Conservation (phyloP, 2,797 vertebrate genomes). For the Benthosema pterotum region DNA sequence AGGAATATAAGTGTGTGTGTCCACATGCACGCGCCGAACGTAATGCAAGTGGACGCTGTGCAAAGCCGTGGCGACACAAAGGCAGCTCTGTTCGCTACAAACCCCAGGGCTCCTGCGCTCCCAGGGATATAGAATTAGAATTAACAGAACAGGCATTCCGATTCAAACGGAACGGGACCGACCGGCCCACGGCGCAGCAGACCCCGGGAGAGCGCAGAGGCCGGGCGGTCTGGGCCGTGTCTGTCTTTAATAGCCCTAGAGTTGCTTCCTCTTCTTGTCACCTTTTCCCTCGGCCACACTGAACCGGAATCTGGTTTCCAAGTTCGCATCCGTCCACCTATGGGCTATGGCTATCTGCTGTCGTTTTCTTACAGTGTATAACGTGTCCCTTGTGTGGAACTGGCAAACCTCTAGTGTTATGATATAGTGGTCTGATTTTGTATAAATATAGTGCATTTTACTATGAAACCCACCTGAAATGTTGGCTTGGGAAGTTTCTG, state of each 20-base stretch:
- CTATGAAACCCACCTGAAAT: too few species aligned
- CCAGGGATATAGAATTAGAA: constrained; percentile 84
- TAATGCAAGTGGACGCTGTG: constrained; percentile 64
- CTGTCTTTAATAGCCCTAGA: constrained; percentile 29
- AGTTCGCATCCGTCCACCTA: background rate
- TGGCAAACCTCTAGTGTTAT: too few species aligned
- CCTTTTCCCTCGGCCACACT: constrained; percentile 17
- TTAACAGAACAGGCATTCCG: constrained; percentile 65
- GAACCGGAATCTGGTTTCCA: background rate
- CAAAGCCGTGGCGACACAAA: constrained; percentile 70
- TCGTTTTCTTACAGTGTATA: background rate
- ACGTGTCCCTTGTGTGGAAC: background rate
- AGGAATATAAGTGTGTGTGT: constrained; percentile 28
- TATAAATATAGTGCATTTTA: too few species aligned
- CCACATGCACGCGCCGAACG: constrained; percentile 14
- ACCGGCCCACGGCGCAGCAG: constrained; percentile 28
- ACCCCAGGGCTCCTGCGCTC: constrained; percentile 70
- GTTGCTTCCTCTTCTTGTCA: constrained; percentile 43
- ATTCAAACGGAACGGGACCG: constrained; percentile 52
- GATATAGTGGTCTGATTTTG: too few species aligned
- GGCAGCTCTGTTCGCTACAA: constrained; percentile 73
- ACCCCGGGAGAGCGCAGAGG: constrained; percentile 41
- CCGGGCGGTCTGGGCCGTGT: constrained; percentile 33
- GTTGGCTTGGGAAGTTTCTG: too few species aligned
- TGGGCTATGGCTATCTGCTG: background rate